Evolutionary conservation across 2,797 vertebrate species (phyloP).

Genomic region (Xenopus petersii): DNA sequence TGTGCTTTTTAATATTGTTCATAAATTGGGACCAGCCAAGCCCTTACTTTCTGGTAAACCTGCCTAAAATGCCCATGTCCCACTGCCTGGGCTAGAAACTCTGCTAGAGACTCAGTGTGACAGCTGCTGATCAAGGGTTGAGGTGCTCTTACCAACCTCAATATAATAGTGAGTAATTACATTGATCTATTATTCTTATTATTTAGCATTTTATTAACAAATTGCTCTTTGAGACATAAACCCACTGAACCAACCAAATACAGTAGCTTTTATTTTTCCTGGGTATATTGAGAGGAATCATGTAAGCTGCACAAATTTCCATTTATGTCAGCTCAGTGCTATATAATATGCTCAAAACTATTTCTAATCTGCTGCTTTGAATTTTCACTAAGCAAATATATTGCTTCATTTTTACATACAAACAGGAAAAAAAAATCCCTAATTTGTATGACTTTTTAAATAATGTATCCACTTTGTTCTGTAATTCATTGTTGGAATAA

Average conservation of each 20-base stretch:
- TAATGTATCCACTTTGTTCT: constrained; percentile 36
- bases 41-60: too few relatives aligned
- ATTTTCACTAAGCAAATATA: constrained; percentile 9
- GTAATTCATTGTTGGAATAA: constrained; percentile 31
- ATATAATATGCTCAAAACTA: not conserved
- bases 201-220: not conserved
- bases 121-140: too few relatives aligned
- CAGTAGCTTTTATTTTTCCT: not conserved
- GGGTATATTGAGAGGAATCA: not conserved
- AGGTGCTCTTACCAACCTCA: too few relatives aligned
- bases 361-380: constrained; percentile 12
- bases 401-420: not conserved
- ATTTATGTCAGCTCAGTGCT: constrained; percentile 4
- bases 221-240: not conserved
- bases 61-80: too few relatives aligned
- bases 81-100: too few relatives aligned
- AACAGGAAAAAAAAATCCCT: not conserved
- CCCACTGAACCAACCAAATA: not conserved
- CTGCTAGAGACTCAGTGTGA: too few relatives aligned
- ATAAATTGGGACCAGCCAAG: too few relatives aligned
- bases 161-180: too few relatives aligned
- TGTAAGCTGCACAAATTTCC: not conserved
- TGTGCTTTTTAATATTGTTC: too few relatives aligned
- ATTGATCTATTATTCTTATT: too few relatives aligned
- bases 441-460: constrained; percentile 36